Percentiles rank a stretch among this genome's conserved stretches.
These are phyloP conservation scores for Macheiramphus alcinus DNA, from an alignment of 2,113 vertebrate genomes.

Conservation along the genomic window DNA sequence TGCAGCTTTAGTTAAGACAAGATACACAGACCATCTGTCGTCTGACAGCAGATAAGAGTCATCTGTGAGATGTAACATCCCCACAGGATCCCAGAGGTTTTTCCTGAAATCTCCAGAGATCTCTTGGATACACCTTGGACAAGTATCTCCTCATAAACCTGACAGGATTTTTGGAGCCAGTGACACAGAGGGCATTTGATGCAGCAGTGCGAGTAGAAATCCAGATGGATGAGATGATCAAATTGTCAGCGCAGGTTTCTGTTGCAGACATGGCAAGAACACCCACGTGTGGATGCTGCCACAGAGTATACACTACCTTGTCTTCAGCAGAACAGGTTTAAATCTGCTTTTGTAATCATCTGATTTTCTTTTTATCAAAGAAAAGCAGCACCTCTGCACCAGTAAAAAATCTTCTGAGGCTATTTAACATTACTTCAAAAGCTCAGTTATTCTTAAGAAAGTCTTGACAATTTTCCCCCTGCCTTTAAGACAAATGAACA, in stretches of 20 bases:
- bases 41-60: background rate
- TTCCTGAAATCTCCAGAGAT: background rate
- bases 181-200: background rate
- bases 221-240: background rate
- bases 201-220: background rate
- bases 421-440: background rate
- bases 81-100: background rate
- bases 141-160: background rate
- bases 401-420: background rate
- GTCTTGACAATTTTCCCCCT: background rate
- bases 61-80: background rate
- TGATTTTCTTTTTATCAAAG: background rate
- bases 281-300: background rate
- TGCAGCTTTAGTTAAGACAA: background rate
- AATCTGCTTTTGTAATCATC: background rate
- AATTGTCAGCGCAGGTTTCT: background rate
- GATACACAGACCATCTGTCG: background rate
- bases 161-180: background rate
- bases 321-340: background rate
- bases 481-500: background rate
- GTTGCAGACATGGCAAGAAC: background rate
- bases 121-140: background rate
- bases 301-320: background rate
- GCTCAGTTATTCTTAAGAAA: background rate
- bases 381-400: background rate